Percentiles rank a stretch among this genome's conserved stretches.
These are phyloP conservation scores for Acanthopleura granulata DNA, from an alignment of 2,888 invertebrate genomes.

Conservation along the genomic window DNA sequence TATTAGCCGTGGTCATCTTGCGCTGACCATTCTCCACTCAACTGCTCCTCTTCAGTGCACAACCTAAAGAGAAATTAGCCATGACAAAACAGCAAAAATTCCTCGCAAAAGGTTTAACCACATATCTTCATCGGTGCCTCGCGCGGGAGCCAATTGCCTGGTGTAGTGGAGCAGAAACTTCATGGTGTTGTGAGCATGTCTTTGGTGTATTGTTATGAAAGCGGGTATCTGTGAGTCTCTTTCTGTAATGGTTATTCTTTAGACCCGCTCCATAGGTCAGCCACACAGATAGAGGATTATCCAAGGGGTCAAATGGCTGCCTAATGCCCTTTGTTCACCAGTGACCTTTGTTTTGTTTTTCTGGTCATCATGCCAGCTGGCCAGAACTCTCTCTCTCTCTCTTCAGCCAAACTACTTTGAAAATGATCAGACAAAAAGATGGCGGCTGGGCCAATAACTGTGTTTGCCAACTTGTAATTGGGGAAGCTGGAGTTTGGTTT, in stretches of 20 bases:
- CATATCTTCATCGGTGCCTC: background rate
- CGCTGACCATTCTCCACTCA: background rate
- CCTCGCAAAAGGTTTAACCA: background rate
- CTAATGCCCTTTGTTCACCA: background rate
- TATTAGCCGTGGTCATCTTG: no score
- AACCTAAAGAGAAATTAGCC: conserved; percentile 3
- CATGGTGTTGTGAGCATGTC: background rate
- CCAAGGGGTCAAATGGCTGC: background rate
- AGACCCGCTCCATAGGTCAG: background rate
- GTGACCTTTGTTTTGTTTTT: background rate
- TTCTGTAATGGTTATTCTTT: background rate
- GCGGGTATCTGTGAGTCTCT: background rate
- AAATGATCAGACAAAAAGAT: background rate
- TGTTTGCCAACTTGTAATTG: conserved; percentile 8
- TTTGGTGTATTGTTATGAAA: no score
- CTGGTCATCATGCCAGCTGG: background rate
- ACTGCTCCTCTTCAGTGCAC: background rate
- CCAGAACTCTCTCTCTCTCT: background rate
- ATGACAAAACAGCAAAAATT: background rate
- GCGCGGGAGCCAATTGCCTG: background rate
- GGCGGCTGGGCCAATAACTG: background rate
- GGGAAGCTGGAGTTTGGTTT: background rate
- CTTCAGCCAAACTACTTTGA: no score
- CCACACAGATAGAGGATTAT: background rate
- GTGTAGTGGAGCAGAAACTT: background rate